Evolutionary conservation across 2,797 vertebrate genomes (phyloP).

Genomic region (Sylvilagus floridanus): DNA sequence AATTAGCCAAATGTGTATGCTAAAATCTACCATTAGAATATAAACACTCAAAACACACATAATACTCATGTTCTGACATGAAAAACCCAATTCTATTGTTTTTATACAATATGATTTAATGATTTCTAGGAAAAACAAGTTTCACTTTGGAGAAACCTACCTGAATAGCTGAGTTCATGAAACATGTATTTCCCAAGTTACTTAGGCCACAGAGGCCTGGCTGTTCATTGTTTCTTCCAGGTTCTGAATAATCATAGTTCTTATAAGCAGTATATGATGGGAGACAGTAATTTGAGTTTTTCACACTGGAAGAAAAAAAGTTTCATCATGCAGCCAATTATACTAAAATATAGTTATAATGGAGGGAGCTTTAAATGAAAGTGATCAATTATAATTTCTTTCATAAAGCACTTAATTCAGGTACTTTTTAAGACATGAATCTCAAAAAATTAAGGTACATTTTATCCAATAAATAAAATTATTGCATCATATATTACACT

Average conservation of each 20-base stretch:
- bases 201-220: slow-evolving; percentile 98
- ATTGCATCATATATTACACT: slow-evolving; percentile 64
- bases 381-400: slow-evolving; percentile 67
- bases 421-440: slow-evolving; percentile 59
- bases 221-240: slow-evolving; percentile 95
- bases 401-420: slow-evolving; percentile 49
- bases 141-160: slow-evolving; percentile 88
- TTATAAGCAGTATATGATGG: slow-evolving; percentile 96
- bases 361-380: slow-evolving; percentile 66
- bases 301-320: slow-evolving; percentile 92
- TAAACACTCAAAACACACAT: slow-evolving; percentile 36
- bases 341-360: slow-evolving; percentile 39
- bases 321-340: slow-evolving; percentile 81
- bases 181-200: slow-evolving; percentile 99
- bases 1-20: neutral
- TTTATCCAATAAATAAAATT: slow-evolving; percentile 55
- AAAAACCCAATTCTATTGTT: slow-evolving; percentile 49
- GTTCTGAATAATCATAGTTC: slow-evolving; percentile 97
- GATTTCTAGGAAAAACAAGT: slow-evolving; percentile 64
- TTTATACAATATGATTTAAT: neutral
- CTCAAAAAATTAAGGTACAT: slow-evolving; percentile 58
- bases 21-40: slow-evolving; percentile 53
- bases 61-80: slow-evolving; percentile 20
- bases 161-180: slow-evolving; percentile 99
- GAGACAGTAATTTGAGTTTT: slow-evolving; percentile 98